These are phyloP conservation scores for Gymnobelideus leadbeateri DNA, from an alignment of 2,113 vertebrate genomes.

Conservation along the genomic window DNA sequence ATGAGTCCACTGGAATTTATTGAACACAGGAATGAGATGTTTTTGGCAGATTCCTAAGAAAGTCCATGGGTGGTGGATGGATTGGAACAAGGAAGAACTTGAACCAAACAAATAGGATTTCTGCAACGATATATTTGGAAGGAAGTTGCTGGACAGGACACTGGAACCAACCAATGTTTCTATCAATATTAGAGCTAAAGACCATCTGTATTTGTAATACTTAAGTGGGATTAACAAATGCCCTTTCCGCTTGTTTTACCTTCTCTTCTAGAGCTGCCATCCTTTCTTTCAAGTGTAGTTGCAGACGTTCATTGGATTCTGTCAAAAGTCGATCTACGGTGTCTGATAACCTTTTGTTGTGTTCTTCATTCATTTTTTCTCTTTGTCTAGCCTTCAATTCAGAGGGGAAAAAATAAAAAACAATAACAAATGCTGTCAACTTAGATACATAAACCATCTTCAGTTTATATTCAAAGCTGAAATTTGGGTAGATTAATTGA, in stretches of 20 bases:
- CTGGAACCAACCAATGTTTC: not conserved
- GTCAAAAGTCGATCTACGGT: slow-evolving; percentile 97
- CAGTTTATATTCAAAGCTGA: not conserved
- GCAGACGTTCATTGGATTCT: slow-evolving; percentile 97
- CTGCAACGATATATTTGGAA: not conserved
- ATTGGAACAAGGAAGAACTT: not conserved
- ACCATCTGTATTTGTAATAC: not conserved
- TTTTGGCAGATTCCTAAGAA: not conserved
- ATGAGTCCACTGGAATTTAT: not conserved
- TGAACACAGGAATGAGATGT: not conserved
- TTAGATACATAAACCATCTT: slow-evolving; percentile 10
- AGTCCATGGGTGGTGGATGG: not conserved
- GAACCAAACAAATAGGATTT: not conserved
- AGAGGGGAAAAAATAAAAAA: slow-evolving; percentile 16
- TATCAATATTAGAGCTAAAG: not conserved
- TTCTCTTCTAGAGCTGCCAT: slow-evolving; percentile 99
- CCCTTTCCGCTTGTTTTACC: slow-evolving; percentile 83
- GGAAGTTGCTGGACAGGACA: not conserved
- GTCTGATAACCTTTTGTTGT: slow-evolving; percentile 98
- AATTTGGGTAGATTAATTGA: not conserved
- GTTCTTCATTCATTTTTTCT: slow-evolving; percentile 99
- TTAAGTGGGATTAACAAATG: not conserved
- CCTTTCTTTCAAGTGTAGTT: slow-evolving; percentile 97
- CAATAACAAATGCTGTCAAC: slow-evolving; percentile 21
- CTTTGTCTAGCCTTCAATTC: slow-evolving; percentile 94